These are phyloP conservation scores for Calliscelio sp. DNA, from an alignment of 2,888 invertebrate species.

Conservation along the genomic window DNA sequence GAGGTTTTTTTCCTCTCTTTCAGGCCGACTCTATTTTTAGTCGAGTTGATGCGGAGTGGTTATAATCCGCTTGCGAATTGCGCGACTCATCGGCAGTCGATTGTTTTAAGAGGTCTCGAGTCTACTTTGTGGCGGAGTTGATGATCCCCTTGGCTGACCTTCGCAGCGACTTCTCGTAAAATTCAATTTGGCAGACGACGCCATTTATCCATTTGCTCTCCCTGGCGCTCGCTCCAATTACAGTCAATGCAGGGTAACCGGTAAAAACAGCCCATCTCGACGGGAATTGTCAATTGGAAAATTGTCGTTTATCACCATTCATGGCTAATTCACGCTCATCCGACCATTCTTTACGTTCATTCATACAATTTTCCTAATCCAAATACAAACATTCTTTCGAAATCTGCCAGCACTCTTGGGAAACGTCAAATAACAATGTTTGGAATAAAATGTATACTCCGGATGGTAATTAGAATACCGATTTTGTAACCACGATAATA, in stretches of 20 bases:
- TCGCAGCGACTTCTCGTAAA: conserved; percentile 54
- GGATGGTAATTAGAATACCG: too few relatives aligned
- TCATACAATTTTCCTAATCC: too few relatives aligned
- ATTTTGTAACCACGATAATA: too few relatives aligned
- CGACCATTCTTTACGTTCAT: too few relatives aligned
- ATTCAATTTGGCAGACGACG: conserved; percentile 56
- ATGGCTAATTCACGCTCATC: too few relatives aligned
- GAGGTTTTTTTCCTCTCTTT: not conserved
- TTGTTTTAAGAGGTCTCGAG: conserved; percentile 53
- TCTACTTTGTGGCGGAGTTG: conserved; percentile 42
- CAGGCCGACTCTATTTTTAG: conserved; percentile 38
- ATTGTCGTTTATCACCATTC: too few relatives aligned
- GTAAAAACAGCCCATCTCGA: conserved; percentile 32
- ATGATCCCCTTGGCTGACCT: conserved; percentile 61
- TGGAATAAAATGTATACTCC: too few relatives aligned
- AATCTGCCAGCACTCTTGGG: too few relatives aligned
- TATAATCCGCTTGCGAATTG: conserved; percentile 31
- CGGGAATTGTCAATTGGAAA: conserved; percentile 42
- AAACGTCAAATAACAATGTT: too few relatives aligned
- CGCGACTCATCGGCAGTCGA: conserved; percentile 30
- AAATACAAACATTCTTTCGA: too few relatives aligned
- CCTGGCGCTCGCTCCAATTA: conserved; percentile 43
- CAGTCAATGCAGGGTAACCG: conserved; percentile 16
- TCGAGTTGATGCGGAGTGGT: conserved; percentile 5
- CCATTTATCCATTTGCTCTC: conserved; percentile 53